Percentiles rank a stretch among this genome's conserved stretches.
Conservation (phyloP, 2,113 vertebrate genomes). For the Notechis scutatus region DNA sequence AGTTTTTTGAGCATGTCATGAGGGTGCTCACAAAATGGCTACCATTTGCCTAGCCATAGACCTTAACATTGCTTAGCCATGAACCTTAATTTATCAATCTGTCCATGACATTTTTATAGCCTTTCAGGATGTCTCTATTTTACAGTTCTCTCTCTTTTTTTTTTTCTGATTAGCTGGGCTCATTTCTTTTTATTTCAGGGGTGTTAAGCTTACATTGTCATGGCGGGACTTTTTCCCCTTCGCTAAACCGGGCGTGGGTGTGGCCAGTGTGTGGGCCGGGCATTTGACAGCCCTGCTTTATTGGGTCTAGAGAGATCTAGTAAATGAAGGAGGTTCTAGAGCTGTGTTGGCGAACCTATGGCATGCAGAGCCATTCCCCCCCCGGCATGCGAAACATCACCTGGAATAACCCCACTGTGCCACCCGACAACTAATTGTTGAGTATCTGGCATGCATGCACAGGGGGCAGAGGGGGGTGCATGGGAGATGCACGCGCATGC, state of each 20-base stretch:
- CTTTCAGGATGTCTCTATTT: background rate
- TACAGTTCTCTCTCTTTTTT: background rate
- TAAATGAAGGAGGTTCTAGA: background rate
- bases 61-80: background rate
- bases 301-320: background rate
- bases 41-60: background rate
- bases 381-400: too few relatives aligned
- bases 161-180: background rate
- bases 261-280: too few relatives aligned
- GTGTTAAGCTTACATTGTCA: too few relatives aligned
- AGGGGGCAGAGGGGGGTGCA: too few relatives aligned
- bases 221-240: too few relatives aligned
- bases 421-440: too few relatives aligned
- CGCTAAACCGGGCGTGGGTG: too few relatives aligned
- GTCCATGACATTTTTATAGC: background rate
- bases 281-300: background rate
- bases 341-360: too few relatives aligned
- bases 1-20: background rate
- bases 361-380: too few relatives aligned
- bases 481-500: too few relatives aligned
- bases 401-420: too few relatives aligned
- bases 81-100: background rate
- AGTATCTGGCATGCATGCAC: too few relatives aligned
- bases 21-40: background rate
- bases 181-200: background rate